phyloP scores from a whole-genome alignment of 2,888 invertebrate genomes.

The Andrena flavipes region DNA sequence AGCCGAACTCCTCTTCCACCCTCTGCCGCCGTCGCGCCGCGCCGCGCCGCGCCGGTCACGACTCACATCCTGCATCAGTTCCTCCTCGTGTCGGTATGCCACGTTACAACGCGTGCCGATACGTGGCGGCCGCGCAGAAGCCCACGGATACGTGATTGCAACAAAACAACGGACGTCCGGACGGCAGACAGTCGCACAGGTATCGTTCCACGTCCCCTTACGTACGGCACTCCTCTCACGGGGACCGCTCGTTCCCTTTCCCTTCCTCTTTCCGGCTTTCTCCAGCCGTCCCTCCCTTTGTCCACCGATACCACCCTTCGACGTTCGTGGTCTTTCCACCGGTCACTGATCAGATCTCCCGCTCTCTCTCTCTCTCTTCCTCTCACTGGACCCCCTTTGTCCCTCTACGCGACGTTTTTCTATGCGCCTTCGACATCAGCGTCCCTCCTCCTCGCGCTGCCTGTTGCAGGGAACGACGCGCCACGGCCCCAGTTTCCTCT shows the following conservation, averaged over 20 bases:
- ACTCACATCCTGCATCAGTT: conserved; percentile 82
- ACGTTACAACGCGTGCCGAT: conserved; percentile 61
- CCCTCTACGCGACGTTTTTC: conserved; percentile 13
- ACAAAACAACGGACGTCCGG: conserved; percentile 85
- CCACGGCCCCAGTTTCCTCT: conserved; percentile 71
- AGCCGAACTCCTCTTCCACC: conserved; percentile 68
- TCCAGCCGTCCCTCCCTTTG: conserved; percentile 40
- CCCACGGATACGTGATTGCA: conserved; percentile 83
- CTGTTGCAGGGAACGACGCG: conserved; percentile 53
- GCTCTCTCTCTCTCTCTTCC: conserved; percentile 56
- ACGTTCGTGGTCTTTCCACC: conserved; percentile 49
- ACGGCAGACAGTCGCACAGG: conserved; percentile 84
- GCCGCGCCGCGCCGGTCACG: conserved; percentile 53
- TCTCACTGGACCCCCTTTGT: conserved; percentile 37
- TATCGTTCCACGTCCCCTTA: conserved; percentile 82
- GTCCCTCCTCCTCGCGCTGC: conserved; percentile 26
- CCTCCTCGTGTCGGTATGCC: conserved; percentile 66
- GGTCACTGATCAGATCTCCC: conserved; percentile 61
- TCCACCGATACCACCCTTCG: conserved; percentile 56
- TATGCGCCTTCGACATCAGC: not conserved
- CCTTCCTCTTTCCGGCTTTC: conserved; percentile 31
- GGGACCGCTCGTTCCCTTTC: conserved; percentile 37
- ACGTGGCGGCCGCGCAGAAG: conserved; percentile 62
- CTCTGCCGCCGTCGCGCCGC: conserved; percentile 9
- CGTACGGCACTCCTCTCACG: conserved; percentile 67